These are phyloP conservation scores for Graphium colonna DNA, from an alignment of 2,888 invertebrate species.

Conservation along the genomic window DNA sequence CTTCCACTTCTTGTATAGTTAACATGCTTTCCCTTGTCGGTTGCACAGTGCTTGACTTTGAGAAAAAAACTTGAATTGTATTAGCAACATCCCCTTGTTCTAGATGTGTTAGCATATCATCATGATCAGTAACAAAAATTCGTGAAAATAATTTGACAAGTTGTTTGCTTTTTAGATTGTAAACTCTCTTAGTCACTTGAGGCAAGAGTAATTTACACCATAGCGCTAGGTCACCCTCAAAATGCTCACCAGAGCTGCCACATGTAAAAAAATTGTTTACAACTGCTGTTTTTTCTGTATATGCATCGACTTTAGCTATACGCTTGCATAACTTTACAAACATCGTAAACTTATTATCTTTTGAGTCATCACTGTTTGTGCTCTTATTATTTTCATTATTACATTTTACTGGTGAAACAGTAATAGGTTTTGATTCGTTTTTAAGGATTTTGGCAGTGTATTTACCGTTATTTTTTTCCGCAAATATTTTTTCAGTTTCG, in stretches of 20 bases:
- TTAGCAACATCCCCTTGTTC: conserved; percentile 95
- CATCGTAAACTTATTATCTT: conserved; percentile 87
- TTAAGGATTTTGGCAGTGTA: conserved; percentile 60
- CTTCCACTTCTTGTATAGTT: conserved; percentile 87
- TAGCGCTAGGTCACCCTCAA: conserved; percentile 87
- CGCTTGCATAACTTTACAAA: conserved; percentile 89
- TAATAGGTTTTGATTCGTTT: conserved; percentile 44
- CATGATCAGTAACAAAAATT: conserved; percentile 86
- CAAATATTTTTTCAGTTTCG: conserved; percentile 79
- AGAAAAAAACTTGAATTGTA: conserved; percentile 89
- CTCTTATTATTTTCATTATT: conserved; percentile 28
- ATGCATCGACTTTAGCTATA: conserved; percentile 88
- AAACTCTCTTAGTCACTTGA: conserved; percentile 89
- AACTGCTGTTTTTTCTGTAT: conserved; percentile 89
- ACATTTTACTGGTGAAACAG: conserved; percentile 2
- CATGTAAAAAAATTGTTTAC: conserved; percentile 84
- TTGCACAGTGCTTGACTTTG: conserved; percentile 78
- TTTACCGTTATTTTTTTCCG: conserved; percentile 72
- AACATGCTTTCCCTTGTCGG: conserved; percentile 85
- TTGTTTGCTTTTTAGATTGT: conserved; percentile 96
- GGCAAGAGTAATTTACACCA: conserved; percentile 93
- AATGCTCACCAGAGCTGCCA: conserved; percentile 81
- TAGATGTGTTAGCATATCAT: conserved; percentile 91
- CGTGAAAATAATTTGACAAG: conserved; percentile 92
- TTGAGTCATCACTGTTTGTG: conserved; percentile 38